These are phyloP conservation scores for Platycnemis pennipes DNA, from an alignment of 2,888 invertebrate species.

Conservation along the genomic window DNA sequence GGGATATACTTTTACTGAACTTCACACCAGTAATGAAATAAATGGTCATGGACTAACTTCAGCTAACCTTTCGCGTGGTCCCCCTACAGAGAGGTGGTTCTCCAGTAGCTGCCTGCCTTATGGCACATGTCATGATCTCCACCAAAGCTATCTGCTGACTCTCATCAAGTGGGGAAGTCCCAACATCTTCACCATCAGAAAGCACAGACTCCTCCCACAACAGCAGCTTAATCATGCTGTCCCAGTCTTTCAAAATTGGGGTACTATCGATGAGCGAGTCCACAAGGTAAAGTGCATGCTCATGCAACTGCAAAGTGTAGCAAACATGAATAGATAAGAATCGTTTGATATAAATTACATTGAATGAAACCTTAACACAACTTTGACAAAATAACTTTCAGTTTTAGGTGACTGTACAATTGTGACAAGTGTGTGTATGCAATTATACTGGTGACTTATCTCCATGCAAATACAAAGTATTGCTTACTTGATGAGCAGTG, in stretches of 20 bases:
- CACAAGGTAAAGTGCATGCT: constrained; percentile 83
- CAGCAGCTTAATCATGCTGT: constrained; percentile 83
- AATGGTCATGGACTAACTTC: neutral
- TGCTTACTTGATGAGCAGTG: constrained; percentile 82
- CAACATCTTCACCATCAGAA: constrained; percentile 77
- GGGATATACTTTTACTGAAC: no score
- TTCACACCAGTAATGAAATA: no score
- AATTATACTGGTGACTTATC: no score
- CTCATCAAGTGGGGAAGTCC: constrained; percentile 78
- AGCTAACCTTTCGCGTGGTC: constrained; percentile 78
- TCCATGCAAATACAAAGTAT: neutral
- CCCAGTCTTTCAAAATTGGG: constrained; percentile 84
- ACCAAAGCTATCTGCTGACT: constrained; percentile 82
- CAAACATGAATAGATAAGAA: no score
- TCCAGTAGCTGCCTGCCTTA: constrained; percentile 83
- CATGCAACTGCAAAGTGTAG: constrained; percentile 76
- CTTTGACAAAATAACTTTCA: no score
- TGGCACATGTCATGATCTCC: constrained; percentile 82
- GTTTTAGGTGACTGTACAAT: no score
- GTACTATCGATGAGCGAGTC: constrained; percentile 83
- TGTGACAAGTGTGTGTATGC: neutral
- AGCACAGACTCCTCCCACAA: constrained; percentile 81
- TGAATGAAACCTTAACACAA: no score
- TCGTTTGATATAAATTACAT: no score
- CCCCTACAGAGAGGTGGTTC: constrained; percentile 83